Base-by-base conservation (phyloP, 2,797 vertebrate genomes). In the Pampus argenteus region DNA sequence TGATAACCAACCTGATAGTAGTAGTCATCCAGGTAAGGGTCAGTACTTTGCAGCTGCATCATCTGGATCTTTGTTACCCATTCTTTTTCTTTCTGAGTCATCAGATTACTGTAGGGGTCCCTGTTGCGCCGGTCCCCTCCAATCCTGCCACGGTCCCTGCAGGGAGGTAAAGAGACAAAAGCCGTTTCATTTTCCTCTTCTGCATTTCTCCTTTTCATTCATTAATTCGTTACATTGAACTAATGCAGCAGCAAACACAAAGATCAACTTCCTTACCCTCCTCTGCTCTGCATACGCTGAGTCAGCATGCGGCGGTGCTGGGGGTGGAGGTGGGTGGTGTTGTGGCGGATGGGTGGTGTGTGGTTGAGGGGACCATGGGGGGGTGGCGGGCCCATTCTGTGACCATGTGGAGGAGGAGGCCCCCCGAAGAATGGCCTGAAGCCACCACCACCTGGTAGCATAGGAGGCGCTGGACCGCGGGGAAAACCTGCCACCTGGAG, bases 41-140 rank as follows among this genome's bases (percentile, higher is more conserved):
- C 98, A 59, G 97, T 98, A 93, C 97, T 99, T 78, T 99, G 97
- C 52, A 99, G 94, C 64, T 99, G 98, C 97, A 99, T 98, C 96
- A 99, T 98, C 88, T 99, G 98, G 81, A 99, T 98, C 76, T 97
- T 97, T 3, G 97, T 96, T 9, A 99, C 98, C 98, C 98, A 99
- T 31, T 99, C 98, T 84, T 99, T 99, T 66, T 99, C 98, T 65
- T 97, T 95, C 83, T 96, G 97, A 50, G 97, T 93, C 98, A 99
- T 99, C 81, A 99, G 95, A 90, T 98, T 98, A 82, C 97, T 96
- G 55, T 99, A 99, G 0, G 98, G 97, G 77, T 99, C 98, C 50
- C 97, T 95, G 17, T 90, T 95, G 64, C 91, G 90, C 40, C 93
- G 65, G 81, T 94, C 94, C n/a, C 89, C 80, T 34, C 65, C 94